A percentile compares a stretch with the other conserved stretches of the same genome.
Evolutionary conservation across 2,797 vertebrate species (phyloP).

Genomic region (Gambelia wislizenii): DNA sequence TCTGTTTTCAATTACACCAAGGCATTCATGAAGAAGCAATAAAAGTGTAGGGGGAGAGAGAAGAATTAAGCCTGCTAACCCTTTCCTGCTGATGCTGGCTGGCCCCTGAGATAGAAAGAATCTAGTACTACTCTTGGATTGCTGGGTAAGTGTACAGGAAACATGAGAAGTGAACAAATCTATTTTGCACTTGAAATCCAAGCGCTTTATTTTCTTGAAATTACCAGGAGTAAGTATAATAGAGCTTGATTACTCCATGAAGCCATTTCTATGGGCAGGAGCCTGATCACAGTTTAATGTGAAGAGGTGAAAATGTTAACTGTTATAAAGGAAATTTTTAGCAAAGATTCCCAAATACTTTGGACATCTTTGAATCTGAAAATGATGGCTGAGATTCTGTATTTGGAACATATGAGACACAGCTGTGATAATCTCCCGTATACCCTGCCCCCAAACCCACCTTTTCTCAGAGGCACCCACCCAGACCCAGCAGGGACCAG

Average conservation of each 20-base stretch:
- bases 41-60: slow-evolving; percentile 6
- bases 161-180: background rate
- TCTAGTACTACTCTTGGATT: background rate
- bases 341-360: background rate
- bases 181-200: background rate
- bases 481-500: no score
- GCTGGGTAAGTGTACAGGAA: slow-evolving; percentile 10
- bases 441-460: no score
- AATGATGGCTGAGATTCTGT: background rate
- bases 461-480: no score
- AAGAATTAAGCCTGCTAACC: slow-evolving; percentile 8
- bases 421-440: no score
- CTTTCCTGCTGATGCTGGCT: background rate
- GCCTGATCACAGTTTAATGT: slow-evolving; percentile 4
- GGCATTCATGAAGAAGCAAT: slow-evolving; percentile 35
- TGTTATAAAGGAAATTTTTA: background rate
- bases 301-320: background rate
- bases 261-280: background rate
- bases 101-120: background rate
- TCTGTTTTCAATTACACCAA: slow-evolving; percentile 27
- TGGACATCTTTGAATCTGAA: slow-evolving; percentile 3
- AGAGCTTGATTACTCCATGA: background rate
- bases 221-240: background rate
- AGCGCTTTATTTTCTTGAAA: background rate
- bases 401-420: no score